Percentiles rank a stretch among this genome's conserved stretches.
phyloP scores from a whole-genome alignment of 2,888 invertebrate genomes.

The Drosophila quinaria region DNA sequence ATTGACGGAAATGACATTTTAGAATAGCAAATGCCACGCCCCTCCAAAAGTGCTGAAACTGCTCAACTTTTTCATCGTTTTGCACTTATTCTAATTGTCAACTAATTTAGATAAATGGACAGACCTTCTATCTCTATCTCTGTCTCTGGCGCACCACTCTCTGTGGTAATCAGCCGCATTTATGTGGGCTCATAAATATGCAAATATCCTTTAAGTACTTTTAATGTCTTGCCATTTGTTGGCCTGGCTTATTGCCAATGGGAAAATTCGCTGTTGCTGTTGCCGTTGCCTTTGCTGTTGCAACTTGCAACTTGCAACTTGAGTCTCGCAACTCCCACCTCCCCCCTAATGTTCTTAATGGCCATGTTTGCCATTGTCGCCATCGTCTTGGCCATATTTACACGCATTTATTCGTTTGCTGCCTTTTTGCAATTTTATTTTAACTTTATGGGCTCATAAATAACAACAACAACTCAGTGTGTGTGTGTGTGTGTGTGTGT shows the following conservation, averaged over 20 bases:
- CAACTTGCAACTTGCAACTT: not conserved
- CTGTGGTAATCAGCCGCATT: constrained; percentile 73
- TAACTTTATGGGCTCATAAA: constrained; percentile 80
- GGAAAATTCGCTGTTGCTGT: constrained; percentile 6
- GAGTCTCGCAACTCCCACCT: constrained; percentile 3
- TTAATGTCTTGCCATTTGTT: constrained; percentile 78
- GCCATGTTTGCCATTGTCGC: constrained; percentile 79
- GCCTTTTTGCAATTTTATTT: constrained; percentile 61
- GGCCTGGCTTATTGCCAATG: constrained; percentile 56
- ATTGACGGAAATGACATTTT: constrained; percentile 35
- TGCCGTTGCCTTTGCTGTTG: constrained; percentile 3
- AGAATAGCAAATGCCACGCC: constrained; percentile 31
- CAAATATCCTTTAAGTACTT: constrained; percentile 83
- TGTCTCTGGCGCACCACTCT: not conserved
- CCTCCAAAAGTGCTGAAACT: not conserved
- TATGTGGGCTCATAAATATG: constrained; percentile 82
- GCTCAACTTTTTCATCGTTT: constrained; percentile 2
- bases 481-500: not conserved
- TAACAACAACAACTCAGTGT: constrained; percentile 61
- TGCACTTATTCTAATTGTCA: constrained; percentile 63
- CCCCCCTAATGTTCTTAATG: constrained; percentile 68
- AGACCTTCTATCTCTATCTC: not conserved
- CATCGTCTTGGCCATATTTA: constrained; percentile 61
- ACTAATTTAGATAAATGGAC: constrained; percentile 51
- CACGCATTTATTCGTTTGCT: constrained; percentile 38